phyloP scores from a whole-genome alignment of 2,888 invertebrate species.

The Cephus rjabovi region DNA sequence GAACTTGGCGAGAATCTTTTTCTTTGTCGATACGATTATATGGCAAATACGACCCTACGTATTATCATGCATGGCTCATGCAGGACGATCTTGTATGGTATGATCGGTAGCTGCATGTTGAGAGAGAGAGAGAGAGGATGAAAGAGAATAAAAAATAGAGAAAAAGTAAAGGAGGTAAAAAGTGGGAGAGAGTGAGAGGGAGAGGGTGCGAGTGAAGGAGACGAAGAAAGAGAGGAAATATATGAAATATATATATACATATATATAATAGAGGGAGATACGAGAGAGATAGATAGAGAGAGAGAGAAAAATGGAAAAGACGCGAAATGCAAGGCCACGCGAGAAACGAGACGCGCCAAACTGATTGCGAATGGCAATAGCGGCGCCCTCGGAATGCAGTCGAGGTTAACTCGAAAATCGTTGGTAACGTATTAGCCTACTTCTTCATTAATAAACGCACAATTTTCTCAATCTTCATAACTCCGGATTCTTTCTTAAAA shows the following conservation, averaged over 20 bases:
- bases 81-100: no score
- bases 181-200: constrained; percentile 4
- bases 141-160: not conserved
- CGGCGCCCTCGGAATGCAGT: not conserved
- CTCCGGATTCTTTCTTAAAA: not conserved
- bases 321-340: not conserved
- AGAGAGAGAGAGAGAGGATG: not conserved
- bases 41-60: not conserved
- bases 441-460: constrained; percentile 65
- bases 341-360: no score
- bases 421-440: constrained; percentile 33
- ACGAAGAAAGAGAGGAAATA: constrained; percentile 9
- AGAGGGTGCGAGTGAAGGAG: constrained; percentile 3
- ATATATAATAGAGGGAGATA: not conserved
- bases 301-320: not conserved
- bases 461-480: constrained; percentile 62
- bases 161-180: not conserved
- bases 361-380: not conserved
- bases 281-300: not conserved
- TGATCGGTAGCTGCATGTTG: not conserved
- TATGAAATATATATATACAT: not conserved
- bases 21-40: constrained; percentile 4
- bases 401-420: not conserved
- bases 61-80: no score
- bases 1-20: not conserved